Base-by-base conservation (phyloP, 2,888 invertebrate genomes). In the Yponomeuta sedellus region DNA sequence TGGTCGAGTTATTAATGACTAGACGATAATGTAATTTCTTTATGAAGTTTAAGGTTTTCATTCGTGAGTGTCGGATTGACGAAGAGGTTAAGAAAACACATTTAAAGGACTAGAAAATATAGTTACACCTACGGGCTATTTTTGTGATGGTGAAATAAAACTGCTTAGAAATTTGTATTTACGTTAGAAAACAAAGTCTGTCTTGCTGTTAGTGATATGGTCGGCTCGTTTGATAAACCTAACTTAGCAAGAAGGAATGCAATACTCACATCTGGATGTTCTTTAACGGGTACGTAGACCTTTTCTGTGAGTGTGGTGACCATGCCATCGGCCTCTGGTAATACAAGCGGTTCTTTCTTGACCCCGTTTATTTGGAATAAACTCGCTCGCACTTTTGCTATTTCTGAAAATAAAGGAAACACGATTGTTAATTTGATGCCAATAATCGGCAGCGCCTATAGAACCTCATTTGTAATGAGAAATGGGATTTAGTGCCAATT, bases 211-310 rank as follows among this genome's bases (percentile, higher is more conserved):
- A 8, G 34, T 34, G 34, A 8, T 6, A 34, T 34, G 34, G 0
- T 34, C 34, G 1, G 34, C 34, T 34, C 34, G 3, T 34, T 34
- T 34, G 34, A 34, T 8, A 34, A 6, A 2, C 34, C 1, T 34
- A 34, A 8, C 34, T 8, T 34, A 8, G 6, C 34, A 34, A 34
- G 34, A 52, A 52, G 12, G 44, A 16, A 52, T 52, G 44, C 44
- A 63, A 64, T 78, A 97, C 98, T 98, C 93, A 99, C 99, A 92
- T 99, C 99, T 93, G 99, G 99, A 92, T 99, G 98, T 91, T 99
- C 99, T 94, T 99, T 99, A 79, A 98, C 98, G 85, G 99, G 99
- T 85, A 99, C 99, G 92, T 98, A 99, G 81, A 99, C 97, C 94
- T 99, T 99, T 93, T 99, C 99, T 92, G 98, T 97, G 83, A 98